Base-by-base conservation (phyloP, 2,888 invertebrate genomes). In the Pheosia gnoma region DNA sequence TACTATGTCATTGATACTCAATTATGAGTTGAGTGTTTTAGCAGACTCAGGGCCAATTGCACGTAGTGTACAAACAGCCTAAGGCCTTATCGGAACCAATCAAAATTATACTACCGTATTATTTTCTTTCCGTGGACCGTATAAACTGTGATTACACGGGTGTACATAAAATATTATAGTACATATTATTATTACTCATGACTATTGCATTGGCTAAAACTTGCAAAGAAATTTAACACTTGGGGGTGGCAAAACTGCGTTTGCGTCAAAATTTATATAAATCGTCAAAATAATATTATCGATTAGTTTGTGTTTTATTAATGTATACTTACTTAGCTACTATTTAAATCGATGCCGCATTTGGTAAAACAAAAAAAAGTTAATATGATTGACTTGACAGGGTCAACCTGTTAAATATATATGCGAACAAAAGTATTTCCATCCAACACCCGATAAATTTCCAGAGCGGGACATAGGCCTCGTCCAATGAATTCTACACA, bases 101-200 rank as follows among this genome's bases (percentile, higher is more conserved):
- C 82, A 82, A 83, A 82, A 79, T 82, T 82, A 82, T 80, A 80
- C 68, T 74, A 73, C 79, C 77, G 73, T 79, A 80, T 82, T 82
- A 82, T 83, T 82, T 75, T 67, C 71, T 62, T 70, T 59, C 68
- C 73, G 70, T 69, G 69, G 69, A 79, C 77, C 81, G 78, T 83
- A 73, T 68, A 76, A 79, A 78, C 76, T 73, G 60, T 61, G 74
- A 85, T 86, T 85, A 81, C 74, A 81, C 75, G 79, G 72, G 68
- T 56, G 70, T 68, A 65, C 74, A 78, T 80, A 79, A 75, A 81
- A 74, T 75, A 74, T 77, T 63, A 59, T 60, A 47, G 65, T 70
- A 68, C 64, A 62, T 63, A 61, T 60, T 61, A 61, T 60, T 61
- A 25, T 25, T 0, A 62, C 54, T 51, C 38, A 54, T 25, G 36